Conservation (phyloP, 2,888 invertebrate species). For the Chymomyza fuscimana region DNA sequence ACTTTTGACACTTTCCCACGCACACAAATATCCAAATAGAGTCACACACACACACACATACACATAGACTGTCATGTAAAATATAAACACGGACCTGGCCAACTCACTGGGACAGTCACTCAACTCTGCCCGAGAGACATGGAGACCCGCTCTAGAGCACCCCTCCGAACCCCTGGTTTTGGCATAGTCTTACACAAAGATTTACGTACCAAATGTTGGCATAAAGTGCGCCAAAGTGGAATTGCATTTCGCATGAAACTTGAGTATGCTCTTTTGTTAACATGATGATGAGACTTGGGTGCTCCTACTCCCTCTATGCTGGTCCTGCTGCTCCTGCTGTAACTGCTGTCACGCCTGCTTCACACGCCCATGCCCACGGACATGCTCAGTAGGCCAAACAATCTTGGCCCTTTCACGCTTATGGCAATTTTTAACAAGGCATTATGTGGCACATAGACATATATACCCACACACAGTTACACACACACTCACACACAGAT, state of each 20-base stretch:
- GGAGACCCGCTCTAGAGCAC: neutral
- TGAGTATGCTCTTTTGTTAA: slow-evolving; percentile 75
- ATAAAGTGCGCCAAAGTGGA: slow-evolving; percentile 76
- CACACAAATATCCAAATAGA: slow-evolving; percentile 6
- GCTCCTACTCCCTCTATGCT: slow-evolving; percentile 9
- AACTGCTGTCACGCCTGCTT: slow-evolving; percentile 25
- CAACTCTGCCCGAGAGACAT: neutral
- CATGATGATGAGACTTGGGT: slow-evolving; percentile 58
- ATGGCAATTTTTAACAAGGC: slow-evolving; percentile 70
- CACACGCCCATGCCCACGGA: neutral
- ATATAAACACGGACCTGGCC: slow-evolving; percentile 19
- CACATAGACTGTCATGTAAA: slow-evolving; percentile 29
- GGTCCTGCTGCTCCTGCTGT: slow-evolving; percentile 26
- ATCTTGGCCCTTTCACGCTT: slow-evolving; percentile 46
- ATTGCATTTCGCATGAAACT: slow-evolving; percentile 76
- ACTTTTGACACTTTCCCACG: slow-evolving; percentile 69
- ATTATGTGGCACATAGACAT: slow-evolving; percentile 41
- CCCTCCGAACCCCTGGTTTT: slow-evolving; percentile 28
- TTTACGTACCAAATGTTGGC: slow-evolving; percentile 75
- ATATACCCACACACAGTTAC: neutral
- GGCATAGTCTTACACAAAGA: slow-evolving; percentile 75
- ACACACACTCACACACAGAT: neutral
- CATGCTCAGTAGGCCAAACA: slow-evolving; percentile 3
- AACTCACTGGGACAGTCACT: neutral
- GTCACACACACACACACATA: neutral